A percentile compares a stretch with the other conserved stretches of the same genome.
phyloP scores from a whole-genome alignment of 2,113 vertebrate genomes.

The Spheniscus mendiculus region DNA sequence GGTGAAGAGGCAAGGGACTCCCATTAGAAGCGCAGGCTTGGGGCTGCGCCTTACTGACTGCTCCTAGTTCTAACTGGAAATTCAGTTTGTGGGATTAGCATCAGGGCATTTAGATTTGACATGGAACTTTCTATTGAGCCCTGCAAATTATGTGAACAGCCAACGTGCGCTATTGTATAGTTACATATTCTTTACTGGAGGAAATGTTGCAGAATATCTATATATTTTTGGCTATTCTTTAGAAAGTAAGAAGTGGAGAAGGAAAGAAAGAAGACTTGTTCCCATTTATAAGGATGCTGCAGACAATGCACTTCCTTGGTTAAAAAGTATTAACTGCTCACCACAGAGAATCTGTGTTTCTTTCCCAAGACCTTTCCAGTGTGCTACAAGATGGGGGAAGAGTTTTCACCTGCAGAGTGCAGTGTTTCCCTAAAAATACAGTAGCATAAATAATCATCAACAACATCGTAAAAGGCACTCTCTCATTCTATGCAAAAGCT shows the following conservation, averaged over 20 bases:
- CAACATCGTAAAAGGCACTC: not conserved
- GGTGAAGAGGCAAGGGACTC: not conserved
- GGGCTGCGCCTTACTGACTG: not conserved
- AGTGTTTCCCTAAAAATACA: constrained; percentile 14
- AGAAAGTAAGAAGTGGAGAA: not conserved
- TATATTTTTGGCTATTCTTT: not conserved
- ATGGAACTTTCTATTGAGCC: not conserved
- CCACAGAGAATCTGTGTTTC: not conserved
- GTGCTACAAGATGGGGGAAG: not conserved
- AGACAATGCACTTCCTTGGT: not conserved
- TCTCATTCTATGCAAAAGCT: not conserved
- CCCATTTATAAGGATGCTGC: not conserved
- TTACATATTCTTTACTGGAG: not conserved
- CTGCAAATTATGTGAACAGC: not conserved
- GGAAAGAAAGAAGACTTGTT: not conserved
- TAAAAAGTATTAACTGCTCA: not conserved
- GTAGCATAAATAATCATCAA: no score
- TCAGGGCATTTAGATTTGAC: not conserved
- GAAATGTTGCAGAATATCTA: not conserved
- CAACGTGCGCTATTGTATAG: not conserved
- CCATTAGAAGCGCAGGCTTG: not conserved
- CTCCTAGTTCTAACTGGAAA: not conserved
- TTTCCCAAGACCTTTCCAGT: not conserved
- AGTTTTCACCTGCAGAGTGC: constrained; percentile 52
- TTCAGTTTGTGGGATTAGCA: not conserved